Conservation (phyloP, 1,140 invertebrate genomes). For the Phortica variegata region DNA sequence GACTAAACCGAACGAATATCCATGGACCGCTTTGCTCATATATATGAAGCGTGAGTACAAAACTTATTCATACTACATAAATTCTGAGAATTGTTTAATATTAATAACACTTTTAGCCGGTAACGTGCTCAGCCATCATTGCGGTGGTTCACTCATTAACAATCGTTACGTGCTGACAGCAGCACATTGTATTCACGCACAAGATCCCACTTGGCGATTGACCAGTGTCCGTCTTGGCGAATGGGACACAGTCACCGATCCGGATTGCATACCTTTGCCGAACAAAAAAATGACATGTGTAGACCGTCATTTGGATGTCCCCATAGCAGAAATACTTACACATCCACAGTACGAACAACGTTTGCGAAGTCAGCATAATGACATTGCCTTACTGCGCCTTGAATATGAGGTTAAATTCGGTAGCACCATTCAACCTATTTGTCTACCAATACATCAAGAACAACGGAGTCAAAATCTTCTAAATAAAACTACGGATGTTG, state of each 20-base stretch:
- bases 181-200: constrained; percentile 60
- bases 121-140: constrained; percentile 50
- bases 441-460: constrained; percentile 63
- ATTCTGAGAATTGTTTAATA: too few species aligned
- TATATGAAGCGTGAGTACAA: constrained; percentile 16
- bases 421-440: constrained; percentile 74
- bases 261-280: constrained; percentile 24
- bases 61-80: too few species aligned
- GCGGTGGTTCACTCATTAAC: constrained; percentile 60
- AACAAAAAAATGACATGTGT: constrained; percentile 49
- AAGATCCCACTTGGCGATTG: constrained; percentile 56
- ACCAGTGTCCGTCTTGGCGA: constrained; percentile 33
- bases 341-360: constrained; percentile 66
- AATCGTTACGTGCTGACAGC: constrained; percentile 59
- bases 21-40: constrained; percentile 65
- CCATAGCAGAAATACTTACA: constrained; percentile 63
- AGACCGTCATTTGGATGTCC: constrained; percentile 61
- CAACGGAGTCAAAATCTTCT: constrained; percentile 37
- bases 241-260: constrained; percentile 20
- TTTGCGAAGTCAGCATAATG: constrained; percentile 62
- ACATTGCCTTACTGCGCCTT: constrained; percentile 73
- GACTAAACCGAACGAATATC: constrained; percentile 64
- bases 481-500: constrained; percentile 62
- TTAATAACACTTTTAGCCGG: not conserved
- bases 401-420: constrained; percentile 60